Conservation (phyloP, 2,888 invertebrate genomes). For the Philhelius pedissequus region DNA sequence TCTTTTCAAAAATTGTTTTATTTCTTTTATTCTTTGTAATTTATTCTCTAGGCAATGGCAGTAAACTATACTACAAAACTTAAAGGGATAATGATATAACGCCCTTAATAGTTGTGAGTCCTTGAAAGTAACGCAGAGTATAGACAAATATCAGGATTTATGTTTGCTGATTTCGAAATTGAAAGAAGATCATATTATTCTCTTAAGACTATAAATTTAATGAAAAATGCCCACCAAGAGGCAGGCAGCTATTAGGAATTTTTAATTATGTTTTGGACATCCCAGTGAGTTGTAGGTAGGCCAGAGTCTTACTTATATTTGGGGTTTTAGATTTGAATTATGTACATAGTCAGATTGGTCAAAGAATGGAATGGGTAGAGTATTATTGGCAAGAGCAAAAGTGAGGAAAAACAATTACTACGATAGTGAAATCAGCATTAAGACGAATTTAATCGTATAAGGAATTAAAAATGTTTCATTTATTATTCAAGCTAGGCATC, state of each 20-base stretch:
- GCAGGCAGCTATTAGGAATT: not conserved
- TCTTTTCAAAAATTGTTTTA: constrained; percentile 1
- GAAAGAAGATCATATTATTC: not conserved
- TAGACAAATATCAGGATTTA: constrained; percentile 56
- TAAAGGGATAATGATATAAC: constrained; percentile 6
- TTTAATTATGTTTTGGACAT: not conserved
- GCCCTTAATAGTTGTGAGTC: not conserved
- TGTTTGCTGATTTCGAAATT: constrained; percentile 21
- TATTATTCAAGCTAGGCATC: no score
- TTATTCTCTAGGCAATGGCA: not conserved
- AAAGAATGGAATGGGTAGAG: no score
- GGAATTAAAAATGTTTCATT: no score
- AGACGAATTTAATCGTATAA: no score
- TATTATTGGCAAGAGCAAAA: no score
- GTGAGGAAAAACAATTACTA: no score
- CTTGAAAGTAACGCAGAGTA: constrained; percentile 30
- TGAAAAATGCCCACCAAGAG: not conserved
- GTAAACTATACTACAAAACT: not conserved
- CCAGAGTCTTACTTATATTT: no score
- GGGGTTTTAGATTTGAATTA: no score
- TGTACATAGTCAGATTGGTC: no score
- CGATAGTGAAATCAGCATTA: no score
- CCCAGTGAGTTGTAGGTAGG: not conserved
- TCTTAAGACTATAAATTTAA: not conserved
- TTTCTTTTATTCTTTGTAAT: not conserved